Evolutionary conservation across 1,140 invertebrate genomes (phyloP).

Genomic region (Drosophila arawakana): DNA sequence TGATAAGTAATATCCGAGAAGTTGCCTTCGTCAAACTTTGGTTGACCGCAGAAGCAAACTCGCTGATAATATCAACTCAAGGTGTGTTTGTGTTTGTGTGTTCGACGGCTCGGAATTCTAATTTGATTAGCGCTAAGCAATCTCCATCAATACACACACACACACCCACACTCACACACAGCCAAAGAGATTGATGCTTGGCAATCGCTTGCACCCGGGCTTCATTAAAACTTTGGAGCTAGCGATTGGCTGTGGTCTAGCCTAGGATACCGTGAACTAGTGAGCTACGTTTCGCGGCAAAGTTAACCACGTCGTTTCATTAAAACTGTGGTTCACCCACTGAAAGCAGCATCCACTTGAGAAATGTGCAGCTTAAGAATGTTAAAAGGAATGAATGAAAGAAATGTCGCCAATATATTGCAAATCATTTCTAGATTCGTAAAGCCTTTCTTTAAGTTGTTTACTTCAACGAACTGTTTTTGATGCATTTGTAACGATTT

Average conservation of each 20-base stretch:
- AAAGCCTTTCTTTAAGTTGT: not conserved
- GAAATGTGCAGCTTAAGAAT: constrained; percentile 5
- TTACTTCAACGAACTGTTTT: too few species aligned
- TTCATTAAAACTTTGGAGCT: constrained; percentile 53
- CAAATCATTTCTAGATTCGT: not conserved
- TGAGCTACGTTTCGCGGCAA: constrained; percentile 13
- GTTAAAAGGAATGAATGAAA: not conserved
- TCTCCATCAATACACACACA: constrained; percentile 18
- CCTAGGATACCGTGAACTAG: constrained; percentile 1
- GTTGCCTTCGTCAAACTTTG: constrained; percentile 43
- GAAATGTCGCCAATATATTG: not conserved
- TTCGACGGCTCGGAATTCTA: constrained; percentile 27
- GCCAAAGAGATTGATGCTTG: constrained; percentile 28
- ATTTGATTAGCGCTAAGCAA: constrained; percentile 43
- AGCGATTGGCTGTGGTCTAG: constrained; percentile 48
- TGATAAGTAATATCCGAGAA: constrained; percentile 53
- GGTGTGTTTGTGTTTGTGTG: constrained; percentile 23
- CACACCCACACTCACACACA: not conserved
- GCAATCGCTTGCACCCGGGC: constrained; percentile 46
- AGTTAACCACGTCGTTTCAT: constrained; percentile 50
- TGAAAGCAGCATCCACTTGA: constrained; percentile 6
- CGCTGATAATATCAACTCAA: constrained; percentile 30
- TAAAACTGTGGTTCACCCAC: constrained; percentile 48
- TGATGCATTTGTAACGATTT: too few species aligned
- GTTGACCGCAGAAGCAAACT: constrained; percentile 48